Base-by-base conservation (phyloP, 1,140 invertebrate genomes). In the Drosophila repleta region DNA sequence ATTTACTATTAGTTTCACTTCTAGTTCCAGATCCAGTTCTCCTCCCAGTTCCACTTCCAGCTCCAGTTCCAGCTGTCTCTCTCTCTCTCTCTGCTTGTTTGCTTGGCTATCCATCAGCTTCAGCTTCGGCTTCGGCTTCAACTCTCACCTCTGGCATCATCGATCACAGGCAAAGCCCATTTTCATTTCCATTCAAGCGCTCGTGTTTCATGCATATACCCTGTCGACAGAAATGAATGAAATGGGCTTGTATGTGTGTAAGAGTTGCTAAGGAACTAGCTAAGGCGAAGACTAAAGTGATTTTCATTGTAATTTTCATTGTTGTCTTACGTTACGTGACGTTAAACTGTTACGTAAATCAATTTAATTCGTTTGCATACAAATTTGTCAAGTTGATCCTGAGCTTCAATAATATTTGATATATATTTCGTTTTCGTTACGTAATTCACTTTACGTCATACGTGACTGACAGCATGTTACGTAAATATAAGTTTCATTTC, bases 161-260 rank as follows among this genome's bases (percentile, higher is more conserved):
- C 81, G 81, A 84, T 84, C 81, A 89, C 66, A 76, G 13, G 60
- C 63, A 67, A 66, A 65, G 41, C 58, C 51, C 83, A 63, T 61
- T 65, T 81, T 53, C 65, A 69, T 74, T 74, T 74, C 43, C 45
- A 56, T 29, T 61, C 68, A 57, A 55, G 39, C 73, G 48, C 65
- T 85, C 76, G 58, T 46, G 74, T 81, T 78, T 82, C 43, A 56
- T 45, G 43, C 43, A 10, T 11, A 57, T 64, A 57, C 68, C 52
- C 53, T 43, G 43, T 35, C 24, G 20, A 8, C 18, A 4, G 13
- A 29, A 8, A 29, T 0, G 0, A 4, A 0, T 32, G 5, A 13
- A 20, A 29, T 17, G 18, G 26, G 46, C 26, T 43, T 18, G 21
- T 26, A 57, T 60, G 13, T 46, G n/a, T n/a, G n/a, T n/a, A n/a